Conservation (phyloP, 2,797 vertebrate genomes). For the Pseudomugil gertrudae region DNA sequence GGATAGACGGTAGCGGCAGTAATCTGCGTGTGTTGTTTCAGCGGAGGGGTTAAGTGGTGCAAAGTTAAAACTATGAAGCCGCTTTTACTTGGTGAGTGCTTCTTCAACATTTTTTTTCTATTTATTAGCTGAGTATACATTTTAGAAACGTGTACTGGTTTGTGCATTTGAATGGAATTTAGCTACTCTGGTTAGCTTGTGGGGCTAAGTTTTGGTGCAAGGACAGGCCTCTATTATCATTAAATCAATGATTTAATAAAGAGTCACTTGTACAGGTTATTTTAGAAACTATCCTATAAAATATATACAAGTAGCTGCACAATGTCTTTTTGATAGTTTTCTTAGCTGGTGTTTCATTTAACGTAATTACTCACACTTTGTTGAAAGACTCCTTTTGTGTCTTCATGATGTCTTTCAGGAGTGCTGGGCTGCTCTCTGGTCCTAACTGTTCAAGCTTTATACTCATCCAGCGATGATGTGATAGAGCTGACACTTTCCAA, state of each 20-base stretch:
- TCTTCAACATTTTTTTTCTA: rapidly evolving
- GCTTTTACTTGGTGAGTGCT: slow-evolving; percentile 71
- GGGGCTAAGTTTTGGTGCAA: slow-evolving; percentile 39
- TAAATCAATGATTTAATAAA: slow-evolving; percentile 16
- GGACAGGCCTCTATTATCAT: slow-evolving; percentile 40
- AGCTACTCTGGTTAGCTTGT: slow-evolving; percentile 35
- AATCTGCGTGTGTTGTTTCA: slow-evolving; percentile 21
- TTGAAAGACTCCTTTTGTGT: neutral
- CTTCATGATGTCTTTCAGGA: slow-evolving; percentile 71
- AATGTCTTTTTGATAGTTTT: rapidly evolving
- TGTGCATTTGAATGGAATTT: neutral
- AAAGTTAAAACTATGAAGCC: slow-evolving; percentile 53
- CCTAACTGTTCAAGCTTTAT: slow-evolving; percentile 84
- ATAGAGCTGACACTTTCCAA: slow-evolving; percentile 90
- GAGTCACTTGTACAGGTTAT: neutral
- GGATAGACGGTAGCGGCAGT: slow-evolving; percentile 31
- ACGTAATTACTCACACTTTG: neutral
- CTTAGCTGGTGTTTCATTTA: neutral
- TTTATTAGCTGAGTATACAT: rapidly evolving
- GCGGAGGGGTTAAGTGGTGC: slow-evolving; percentile 9
- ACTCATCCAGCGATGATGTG: slow-evolving; percentile 92
- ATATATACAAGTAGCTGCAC: neutral
- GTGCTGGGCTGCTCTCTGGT: slow-evolving; percentile 86
- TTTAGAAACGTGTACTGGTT: rapidly evolving
- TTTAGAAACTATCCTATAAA: neutral